Evolutionary conservation across 2,113 vertebrate species (phyloP).

Genomic region (Onychorhynchus coronatus): DNA sequence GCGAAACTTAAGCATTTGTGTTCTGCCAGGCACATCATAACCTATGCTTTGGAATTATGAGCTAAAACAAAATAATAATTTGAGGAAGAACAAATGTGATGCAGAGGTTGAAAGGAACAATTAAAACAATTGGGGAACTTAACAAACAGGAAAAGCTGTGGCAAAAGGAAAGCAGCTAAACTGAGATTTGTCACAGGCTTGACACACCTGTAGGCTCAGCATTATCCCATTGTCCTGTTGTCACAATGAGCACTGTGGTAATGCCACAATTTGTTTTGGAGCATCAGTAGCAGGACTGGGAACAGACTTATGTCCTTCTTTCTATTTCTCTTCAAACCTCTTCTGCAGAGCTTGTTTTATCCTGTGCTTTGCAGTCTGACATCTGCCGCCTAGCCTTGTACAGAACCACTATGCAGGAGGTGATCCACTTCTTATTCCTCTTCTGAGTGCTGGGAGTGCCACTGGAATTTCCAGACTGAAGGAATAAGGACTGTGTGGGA

Average conservation of each 20-base stretch:
- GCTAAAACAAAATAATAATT: conserved; percentile 50
- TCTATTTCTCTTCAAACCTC: not conserved
- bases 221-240: not conserved
- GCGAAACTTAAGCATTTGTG: conserved; percentile 16
- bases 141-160: conserved; percentile 35
- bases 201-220: not conserved
- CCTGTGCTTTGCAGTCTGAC: not conserved
- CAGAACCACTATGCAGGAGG: not conserved
- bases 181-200: not conserved
- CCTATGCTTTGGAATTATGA: not conserved
- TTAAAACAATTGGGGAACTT: conserved; percentile 41
- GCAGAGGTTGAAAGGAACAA: conserved; percentile 46
- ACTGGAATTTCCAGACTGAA: conserved; percentile 1
- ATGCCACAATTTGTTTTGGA: not conserved
- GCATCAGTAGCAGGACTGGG: not conserved
- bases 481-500: not conserved
- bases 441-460: not conserved
- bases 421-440: not conserved
- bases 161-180: not conserved
- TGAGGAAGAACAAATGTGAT: conserved; percentile 9
- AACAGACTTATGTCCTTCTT: not conserved
- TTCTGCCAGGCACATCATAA: conserved; percentile 31
- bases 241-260: not conserved
- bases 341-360: not conserved
- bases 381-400: fast-evolving